Percentiles rank a stretch among this genome's conserved stretches.
phyloP scores from a whole-genome alignment of 2,888 invertebrate species.

The Pegoplata infirma region DNA sequence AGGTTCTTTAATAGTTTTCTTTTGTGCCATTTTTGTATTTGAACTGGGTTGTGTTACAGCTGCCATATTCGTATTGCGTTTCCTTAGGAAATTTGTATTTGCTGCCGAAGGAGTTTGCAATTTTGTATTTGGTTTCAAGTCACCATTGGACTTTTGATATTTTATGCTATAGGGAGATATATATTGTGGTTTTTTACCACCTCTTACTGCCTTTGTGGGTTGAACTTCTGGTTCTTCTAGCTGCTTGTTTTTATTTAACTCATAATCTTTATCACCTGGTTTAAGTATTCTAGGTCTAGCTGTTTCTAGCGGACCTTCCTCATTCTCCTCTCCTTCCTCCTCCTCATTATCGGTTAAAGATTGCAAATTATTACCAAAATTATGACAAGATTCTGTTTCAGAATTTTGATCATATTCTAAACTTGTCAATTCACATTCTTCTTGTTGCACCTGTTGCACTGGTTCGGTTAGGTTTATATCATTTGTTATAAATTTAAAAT shows the following conservation, averaged over 20 bases:
- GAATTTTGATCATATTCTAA: constrained; percentile 81
- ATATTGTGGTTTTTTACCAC: constrained; percentile 83
- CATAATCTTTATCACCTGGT: constrained; percentile 76
- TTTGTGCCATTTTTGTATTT: constrained; percentile 64
- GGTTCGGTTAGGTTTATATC: constrained; percentile 63
- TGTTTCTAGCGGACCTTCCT: constrained; percentile 10
- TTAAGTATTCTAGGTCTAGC: constrained; percentile 58
- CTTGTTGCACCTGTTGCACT: constrained; percentile 69
- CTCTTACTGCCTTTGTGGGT: constrained; percentile 71
- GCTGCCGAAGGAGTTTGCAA: constrained; percentile 60
- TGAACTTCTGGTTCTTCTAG: constrained; percentile 62
- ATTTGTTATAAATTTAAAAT: constrained; percentile 71
- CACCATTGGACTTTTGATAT: constrained; percentile 66
- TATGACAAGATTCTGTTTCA: constrained; percentile 79
- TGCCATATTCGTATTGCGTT: constrained; percentile 45
- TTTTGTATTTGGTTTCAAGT: constrained; percentile 53
- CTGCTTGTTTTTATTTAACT: constrained; percentile 78
- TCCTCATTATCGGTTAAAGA: constrained; percentile 58
- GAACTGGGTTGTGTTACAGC: constrained; percentile 4
- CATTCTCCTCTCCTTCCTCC: constrained; percentile 34
- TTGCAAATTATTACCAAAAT: constrained; percentile 67
- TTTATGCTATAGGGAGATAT: constrained; percentile 81
- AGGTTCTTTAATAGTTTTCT: constrained; percentile 63
- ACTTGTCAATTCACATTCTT: constrained; percentile 74
- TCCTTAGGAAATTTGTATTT: constrained; percentile 42